Evolutionary conservation across 2,797 vertebrate genomes (phyloP), one percentile per base, ranked within the genome.

Genomic region (Loris lydekkerianus): DNA sequence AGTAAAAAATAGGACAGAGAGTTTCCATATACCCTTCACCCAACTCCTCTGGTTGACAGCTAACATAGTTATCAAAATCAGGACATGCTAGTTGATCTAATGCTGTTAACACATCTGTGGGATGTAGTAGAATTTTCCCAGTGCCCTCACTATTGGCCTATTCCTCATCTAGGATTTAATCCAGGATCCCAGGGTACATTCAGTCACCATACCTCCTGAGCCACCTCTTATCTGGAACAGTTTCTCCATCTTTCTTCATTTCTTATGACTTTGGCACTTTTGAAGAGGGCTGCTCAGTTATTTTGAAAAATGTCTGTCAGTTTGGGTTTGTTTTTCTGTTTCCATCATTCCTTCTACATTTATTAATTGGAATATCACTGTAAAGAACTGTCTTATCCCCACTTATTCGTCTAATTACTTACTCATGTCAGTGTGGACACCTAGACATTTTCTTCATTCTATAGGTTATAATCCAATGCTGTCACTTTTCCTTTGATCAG

Each of bases 311-410:
- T 21, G 49, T 11, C 29, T 46, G 29, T n/a, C 31, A 34, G 3
- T 70, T 60, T 86, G n/a, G 40, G 67, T 77, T 87, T 87, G 43
- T 25, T 88, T 83, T 84, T 93, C 46, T 63, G 13, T 85, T 72
- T 86, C 27, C 1, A 10, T 63, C 40, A 61, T 78, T 87, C 21
- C 60, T 69, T 87, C 8, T 58, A 31, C 3, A 7, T 60, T 85
- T 67, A 60, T 73, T 86, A 34, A 46, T 9, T 87, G 49, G 37
- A 70, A 27, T 80, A 75, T 15, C n/a, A 6, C 70, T 67, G 1
- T 67, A 77, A 58, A 75, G 80, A 65, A 23, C 43, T 31, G 9
- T 61, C 31, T 43, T 67, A 43, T 43, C 10, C 4, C 20, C 3
- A 13, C 61, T 78, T 76, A 63, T 83, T 69, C 29, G 40, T 43